A percentile compares a stretch with the other conserved stretches of the same genome.
phyloP scores from a whole-genome alignment of 2,888 invertebrate genomes.

The Erpobdella octoculata region DNA sequence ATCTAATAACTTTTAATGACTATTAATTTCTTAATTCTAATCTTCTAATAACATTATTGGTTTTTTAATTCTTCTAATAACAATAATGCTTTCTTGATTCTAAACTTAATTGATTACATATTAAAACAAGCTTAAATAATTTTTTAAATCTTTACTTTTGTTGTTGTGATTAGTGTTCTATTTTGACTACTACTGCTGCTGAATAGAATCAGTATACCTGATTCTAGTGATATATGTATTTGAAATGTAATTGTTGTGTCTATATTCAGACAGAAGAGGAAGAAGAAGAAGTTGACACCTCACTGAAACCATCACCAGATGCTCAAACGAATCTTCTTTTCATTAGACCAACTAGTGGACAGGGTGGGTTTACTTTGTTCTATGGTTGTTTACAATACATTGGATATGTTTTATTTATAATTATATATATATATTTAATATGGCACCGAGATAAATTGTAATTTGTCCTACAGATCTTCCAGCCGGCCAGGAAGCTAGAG shows the following conservation, averaged over 20 bases:
- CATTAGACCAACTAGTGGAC: constrained; percentile 49
- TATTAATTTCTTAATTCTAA: too few relatives aligned
- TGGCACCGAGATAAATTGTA: neutral
- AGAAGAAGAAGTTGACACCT: constrained; percentile 50
- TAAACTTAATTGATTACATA: neutral
- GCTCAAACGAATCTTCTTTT: constrained; percentile 85
- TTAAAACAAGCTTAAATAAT: neutral
- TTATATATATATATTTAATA: neutral
- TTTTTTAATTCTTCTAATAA: too few relatives aligned
- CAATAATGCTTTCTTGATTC: too few relatives aligned
- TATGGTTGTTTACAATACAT: neutral
- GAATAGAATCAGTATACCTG: too few relatives aligned
- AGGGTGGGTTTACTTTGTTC: constrained; percentile 13
- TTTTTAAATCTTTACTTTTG: too few relatives aligned
- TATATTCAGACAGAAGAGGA: constrained; percentile 38
- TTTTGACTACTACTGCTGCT: too few relatives aligned
- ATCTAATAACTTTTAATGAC: too few relatives aligned
- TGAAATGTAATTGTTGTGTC: too few relatives aligned
- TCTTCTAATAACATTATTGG: too few relatives aligned
- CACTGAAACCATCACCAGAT: constrained; percentile 69
- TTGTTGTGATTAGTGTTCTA: too few relatives aligned
- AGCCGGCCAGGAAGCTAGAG: constrained; percentile 83
- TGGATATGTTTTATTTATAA: neutral
- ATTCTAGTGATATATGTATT: too few relatives aligned
- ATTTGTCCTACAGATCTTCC: constrained; percentile 64